These are phyloP conservation scores for Acanthis flammea DNA, from an alignment of 2,797 vertebrate genomes.

Conservation along the genomic window DNA sequence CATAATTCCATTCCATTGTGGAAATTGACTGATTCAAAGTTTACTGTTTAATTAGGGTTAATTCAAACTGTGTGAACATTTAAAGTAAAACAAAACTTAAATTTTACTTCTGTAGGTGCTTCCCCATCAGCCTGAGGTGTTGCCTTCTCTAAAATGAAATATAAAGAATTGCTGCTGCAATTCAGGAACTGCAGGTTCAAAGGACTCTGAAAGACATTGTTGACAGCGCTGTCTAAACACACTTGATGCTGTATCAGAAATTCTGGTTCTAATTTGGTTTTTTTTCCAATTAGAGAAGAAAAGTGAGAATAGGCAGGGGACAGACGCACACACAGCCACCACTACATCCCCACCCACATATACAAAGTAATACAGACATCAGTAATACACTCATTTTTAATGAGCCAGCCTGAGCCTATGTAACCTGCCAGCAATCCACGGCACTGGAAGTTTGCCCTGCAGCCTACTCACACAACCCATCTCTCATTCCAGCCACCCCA, in stretches of 20 bases:
- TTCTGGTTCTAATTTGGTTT: not conserved
- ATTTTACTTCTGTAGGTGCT: not conserved
- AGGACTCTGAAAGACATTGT: not conserved
- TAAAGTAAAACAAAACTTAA: not conserved
- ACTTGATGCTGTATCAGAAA: not conserved
- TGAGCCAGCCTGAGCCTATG: not conserved
- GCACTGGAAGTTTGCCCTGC: not conserved
- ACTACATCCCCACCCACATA: accelerated
- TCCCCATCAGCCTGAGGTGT: not conserved
- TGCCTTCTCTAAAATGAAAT: not conserved
- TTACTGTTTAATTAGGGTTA: not conserved
- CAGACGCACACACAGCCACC: not conserved
- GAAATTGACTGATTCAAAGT: not conserved
- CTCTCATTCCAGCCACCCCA: not conserved
- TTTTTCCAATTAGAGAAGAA: not conserved
- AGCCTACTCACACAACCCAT: not conserved
- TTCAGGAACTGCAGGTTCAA: not conserved
- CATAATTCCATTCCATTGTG: not conserved
- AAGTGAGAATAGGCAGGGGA: not conserved
- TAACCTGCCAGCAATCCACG: not conserved
- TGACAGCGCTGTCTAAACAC: not conserved
- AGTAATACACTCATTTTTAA: not conserved
- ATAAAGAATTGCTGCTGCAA: not conserved
- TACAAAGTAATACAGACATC: not conserved
- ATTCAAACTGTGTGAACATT: not conserved